Conservation (phyloP, 2,888 invertebrate species). For the Eledona agricola region DNA sequence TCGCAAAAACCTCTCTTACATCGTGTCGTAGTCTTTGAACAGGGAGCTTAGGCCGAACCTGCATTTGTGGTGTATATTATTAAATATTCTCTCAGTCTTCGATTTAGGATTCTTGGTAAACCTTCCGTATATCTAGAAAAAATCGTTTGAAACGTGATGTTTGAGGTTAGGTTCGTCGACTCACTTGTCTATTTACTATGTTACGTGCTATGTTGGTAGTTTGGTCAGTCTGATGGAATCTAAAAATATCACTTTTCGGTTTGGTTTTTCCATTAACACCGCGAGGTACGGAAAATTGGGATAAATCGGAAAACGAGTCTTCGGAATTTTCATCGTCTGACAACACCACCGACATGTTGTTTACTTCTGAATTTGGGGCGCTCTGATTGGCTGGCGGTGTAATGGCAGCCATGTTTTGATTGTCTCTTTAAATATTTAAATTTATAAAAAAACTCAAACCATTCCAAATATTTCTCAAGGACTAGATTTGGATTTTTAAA, state of each 20-base stretch:
- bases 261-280: conserved; percentile 39
- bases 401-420: conserved; percentile 15
- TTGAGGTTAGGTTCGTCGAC: conserved; percentile 49
- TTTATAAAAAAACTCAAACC: conserved; percentile 4
- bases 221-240: conserved; percentile 36
- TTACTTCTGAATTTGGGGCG: conserved; percentile 38
- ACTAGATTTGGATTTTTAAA: too few species aligned
- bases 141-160: conserved; percentile 39
- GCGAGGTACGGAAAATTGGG: conserved; percentile 48
- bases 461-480: too few species aligned
- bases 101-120: conserved; percentile 58
- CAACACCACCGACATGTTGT: conserved; percentile 53
- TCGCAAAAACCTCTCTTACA: conserved; percentile 49
- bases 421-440: conserved; percentile 28
- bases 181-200: conserved; percentile 53
- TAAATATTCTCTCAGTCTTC: conserved; percentile 61
- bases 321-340: conserved; percentile 52
- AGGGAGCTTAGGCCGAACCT: conserved; percentile 52
- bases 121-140: conserved; percentile 58
- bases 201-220: conserved; percentile 48
- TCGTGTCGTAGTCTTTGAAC: conserved; percentile 48
- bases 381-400: conserved; percentile 11
- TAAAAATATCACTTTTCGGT: conserved; percentile 38
- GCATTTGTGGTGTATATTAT: conserved; percentile 58
- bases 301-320: conserved; percentile 52